These are phyloP conservation scores for Aricia artaxerxes DNA, from an alignment of 2,888 invertebrate genomes.

Conservation along the genomic window DNA sequence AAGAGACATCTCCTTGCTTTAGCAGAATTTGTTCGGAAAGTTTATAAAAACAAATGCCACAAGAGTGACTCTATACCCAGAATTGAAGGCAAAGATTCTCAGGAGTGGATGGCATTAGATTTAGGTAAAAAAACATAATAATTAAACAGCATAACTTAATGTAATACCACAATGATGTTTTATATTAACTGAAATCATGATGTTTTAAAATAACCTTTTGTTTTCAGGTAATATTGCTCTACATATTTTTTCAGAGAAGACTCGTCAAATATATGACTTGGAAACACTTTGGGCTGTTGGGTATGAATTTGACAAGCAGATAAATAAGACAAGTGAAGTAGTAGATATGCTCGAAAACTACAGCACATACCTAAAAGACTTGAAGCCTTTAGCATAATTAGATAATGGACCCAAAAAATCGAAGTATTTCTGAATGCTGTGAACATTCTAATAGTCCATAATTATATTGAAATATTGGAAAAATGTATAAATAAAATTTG, in stretches of 20 bases:
- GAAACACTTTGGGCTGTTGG: conserved; percentile 96
- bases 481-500: conserved; percentile 49
- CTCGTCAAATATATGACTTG: conserved; percentile 88
- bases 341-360: conserved; percentile 84
- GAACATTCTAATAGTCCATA: neutral
- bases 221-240: conserved; percentile 93
- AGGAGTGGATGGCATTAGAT: conserved; percentile 94
- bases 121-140: conserved; percentile 80
- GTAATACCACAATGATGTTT: conserved; percentile 13
- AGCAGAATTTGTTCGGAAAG: conserved; percentile 86
- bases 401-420: neutral
- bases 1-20: conserved; percentile 87
- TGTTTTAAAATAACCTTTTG: conserved; percentile 36
- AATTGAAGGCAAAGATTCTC: conserved; percentile 88
- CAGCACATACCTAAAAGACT: conserved; percentile 82
- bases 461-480: conserved; percentile 32
- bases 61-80: conserved; percentile 84
- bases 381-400: conserved; percentile 79
- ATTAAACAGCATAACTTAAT: neutral
- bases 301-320: conserved; percentile 86
- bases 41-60: conserved; percentile 86
- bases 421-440: neutral
- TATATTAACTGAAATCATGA: neutral
- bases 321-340: conserved; percentile 82
- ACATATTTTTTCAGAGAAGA: conserved; percentile 89